These are phyloP conservation scores for Autographa gamma DNA, from an alignment of 2,888 invertebrate genomes.

Conservation along the genomic window DNA sequence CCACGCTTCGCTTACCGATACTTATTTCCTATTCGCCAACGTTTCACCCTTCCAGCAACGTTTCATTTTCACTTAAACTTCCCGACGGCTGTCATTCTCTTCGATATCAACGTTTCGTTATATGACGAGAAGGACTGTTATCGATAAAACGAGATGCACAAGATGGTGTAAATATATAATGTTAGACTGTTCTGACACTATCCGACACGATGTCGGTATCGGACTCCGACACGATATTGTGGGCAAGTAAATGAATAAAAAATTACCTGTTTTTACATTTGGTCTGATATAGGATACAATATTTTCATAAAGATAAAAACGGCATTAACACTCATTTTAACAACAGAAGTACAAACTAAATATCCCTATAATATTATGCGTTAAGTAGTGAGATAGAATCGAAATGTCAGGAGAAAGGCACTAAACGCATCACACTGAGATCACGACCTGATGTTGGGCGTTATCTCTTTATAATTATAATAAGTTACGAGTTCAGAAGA, in stretches of 20 bases:
- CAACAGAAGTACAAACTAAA: background rate
- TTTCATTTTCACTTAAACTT: slow-evolving; percentile 4
- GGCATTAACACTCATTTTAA: too few species aligned
- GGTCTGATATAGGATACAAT: too few species aligned
- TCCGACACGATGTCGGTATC: too few species aligned
- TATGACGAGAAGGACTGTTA: background rate
- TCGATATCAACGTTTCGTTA: background rate
- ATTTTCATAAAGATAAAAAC: too few species aligned
- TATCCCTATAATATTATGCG: too few species aligned
- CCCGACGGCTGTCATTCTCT: background rate
- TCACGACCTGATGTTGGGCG: slow-evolving; percentile 19
- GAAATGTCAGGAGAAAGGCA: slow-evolving; percentile 1
- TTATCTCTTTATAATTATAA: slow-evolving; percentile 53
- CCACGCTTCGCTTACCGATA: background rate
- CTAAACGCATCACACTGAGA: background rate
- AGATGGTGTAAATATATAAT: background rate
- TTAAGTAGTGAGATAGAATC: too few species aligned
- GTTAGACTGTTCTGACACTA: too few species aligned
- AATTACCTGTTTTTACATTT: too few species aligned
- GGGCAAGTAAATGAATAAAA: too few species aligned
- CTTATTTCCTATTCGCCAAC: background rate
- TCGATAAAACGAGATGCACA: background rate
- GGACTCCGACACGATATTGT: too few species aligned
- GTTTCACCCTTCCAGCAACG: background rate
- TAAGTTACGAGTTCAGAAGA: slow-evolving; percentile 42